phyloP scores from a whole-genome alignment of 2,113 vertebrate genomes.

The Eubucco bourcierii region DNA sequence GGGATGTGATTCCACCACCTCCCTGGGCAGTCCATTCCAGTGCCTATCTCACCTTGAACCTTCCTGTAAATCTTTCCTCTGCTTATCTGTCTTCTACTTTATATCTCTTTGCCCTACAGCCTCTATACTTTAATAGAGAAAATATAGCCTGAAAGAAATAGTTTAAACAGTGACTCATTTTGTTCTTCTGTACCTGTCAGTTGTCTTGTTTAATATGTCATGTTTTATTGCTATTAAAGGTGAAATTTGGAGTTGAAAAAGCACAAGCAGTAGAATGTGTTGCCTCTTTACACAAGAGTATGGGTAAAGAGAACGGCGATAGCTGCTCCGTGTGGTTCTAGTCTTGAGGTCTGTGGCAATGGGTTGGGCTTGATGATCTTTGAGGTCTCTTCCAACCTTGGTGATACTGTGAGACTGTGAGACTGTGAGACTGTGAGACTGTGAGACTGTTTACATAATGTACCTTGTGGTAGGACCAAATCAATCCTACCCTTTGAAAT shows the following conservation, averaged over 20 bases:
- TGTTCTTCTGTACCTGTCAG: not conserved
- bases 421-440: too few relatives aligned
- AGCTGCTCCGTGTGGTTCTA: not conserved
- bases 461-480: not conserved
- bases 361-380: too few relatives aligned
- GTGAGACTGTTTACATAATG: not conserved
- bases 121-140: not conserved
- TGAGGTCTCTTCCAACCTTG: too few relatives aligned
- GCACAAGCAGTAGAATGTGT: not conserved
- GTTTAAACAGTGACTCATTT: not conserved
- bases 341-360: too few relatives aligned
- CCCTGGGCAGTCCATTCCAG: too few relatives aligned
- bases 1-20: too few relatives aligned
- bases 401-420: too few relatives aligned
- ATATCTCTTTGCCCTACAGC: not conserved
- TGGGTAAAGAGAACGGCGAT: not conserved
- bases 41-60: not conserved
- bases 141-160: not conserved
- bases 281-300: not conserved
- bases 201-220: conserved; percentile 1
- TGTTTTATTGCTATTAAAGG: not conserved
- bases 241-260: not conserved
- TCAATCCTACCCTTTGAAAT: conserved; percentile 27
- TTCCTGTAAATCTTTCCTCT: not conserved
- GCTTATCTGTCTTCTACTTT: not conserved